A percentile compares a stretch with the other conserved stretches of the same genome.
Conservation (phyloP, 2,113 vertebrate genomes). For the Pantherophis guttatus region DNA sequence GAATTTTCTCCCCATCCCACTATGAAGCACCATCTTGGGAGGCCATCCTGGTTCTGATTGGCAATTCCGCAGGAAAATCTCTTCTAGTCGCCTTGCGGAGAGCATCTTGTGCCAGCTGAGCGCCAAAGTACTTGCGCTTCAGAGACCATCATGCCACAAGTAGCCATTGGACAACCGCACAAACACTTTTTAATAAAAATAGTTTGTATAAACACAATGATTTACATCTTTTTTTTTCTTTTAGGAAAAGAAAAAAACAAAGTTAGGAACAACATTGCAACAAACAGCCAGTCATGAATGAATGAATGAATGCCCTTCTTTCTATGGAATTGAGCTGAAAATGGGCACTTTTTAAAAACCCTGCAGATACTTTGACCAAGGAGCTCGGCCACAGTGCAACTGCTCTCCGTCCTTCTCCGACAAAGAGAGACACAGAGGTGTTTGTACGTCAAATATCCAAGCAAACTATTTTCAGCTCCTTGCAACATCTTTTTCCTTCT, state of each 20-base stretch:
- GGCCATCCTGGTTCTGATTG: background rate
- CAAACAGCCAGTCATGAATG: background rate
- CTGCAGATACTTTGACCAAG: background rate
- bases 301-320: background rate
- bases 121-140: background rate
- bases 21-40: too few species aligned
- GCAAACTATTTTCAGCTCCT: background rate
- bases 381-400: background rate
- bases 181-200: conserved; percentile 48
- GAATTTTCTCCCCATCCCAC: background rate
- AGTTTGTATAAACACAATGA: conserved; percentile 15
- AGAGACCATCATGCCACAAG: background rate
- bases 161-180: background rate
- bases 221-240: conserved; percentile 22
- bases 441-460: background rate
- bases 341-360: background rate
- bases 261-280: background rate
- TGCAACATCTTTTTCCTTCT: background rate
- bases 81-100: background rate
- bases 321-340: background rate
- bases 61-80: background rate
- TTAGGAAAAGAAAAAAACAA: background rate
- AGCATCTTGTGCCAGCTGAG: background rate
- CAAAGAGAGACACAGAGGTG: background rate
- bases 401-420: background rate